These are phyloP conservation scores for Hecatera dysodea DNA, from an alignment of 2,888 invertebrate genomes.

Conservation along the genomic window DNA sequence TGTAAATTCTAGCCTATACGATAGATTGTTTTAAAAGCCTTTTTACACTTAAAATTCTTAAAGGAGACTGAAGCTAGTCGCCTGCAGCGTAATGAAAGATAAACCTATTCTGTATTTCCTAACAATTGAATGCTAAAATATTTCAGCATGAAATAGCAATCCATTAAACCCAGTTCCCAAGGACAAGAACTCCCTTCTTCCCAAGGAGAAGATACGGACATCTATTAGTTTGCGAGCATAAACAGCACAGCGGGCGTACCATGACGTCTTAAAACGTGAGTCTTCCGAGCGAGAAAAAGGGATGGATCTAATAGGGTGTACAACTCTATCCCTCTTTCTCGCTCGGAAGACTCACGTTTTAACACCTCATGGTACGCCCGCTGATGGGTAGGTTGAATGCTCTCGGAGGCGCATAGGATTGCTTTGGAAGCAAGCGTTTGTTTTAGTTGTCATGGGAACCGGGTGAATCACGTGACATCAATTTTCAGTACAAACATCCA, in stretches of 20 bases:
- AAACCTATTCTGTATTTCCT: constrained; percentile 9
- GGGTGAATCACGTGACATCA: background rate
- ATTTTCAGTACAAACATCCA: constrained; percentile 12
- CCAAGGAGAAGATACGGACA: too few relatives aligned
- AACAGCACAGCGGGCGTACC: background rate
- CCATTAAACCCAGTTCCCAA: constrained; percentile 4
- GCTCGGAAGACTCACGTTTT: too few relatives aligned
- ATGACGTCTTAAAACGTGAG: too few relatives aligned
- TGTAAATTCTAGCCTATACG: background rate
- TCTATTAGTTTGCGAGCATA: background rate
- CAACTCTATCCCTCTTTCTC: too few relatives aligned
- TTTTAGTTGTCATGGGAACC: constrained; percentile 8
- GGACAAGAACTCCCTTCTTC: background rate
- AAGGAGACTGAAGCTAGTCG: background rate
- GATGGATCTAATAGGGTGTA: too few relatives aligned
- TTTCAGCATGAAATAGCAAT: constrained; percentile 13
- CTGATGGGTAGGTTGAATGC: too few relatives aligned
- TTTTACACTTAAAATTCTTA: background rate
- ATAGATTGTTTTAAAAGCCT: background rate
- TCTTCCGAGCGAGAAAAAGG: too few relatives aligned
- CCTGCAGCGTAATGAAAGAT: constrained; percentile 14
- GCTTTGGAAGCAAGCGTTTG: background rate
- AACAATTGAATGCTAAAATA: constrained; percentile 12
- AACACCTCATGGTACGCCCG: too few relatives aligned
- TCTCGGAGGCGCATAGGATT: background rate